Percentiles rank a stretch among this genome's conserved stretches.
These are phyloP conservation scores for Bos javanicus DNA, from an alignment of 2,113 vertebrate genomes.

Conservation along the genomic window DNA sequence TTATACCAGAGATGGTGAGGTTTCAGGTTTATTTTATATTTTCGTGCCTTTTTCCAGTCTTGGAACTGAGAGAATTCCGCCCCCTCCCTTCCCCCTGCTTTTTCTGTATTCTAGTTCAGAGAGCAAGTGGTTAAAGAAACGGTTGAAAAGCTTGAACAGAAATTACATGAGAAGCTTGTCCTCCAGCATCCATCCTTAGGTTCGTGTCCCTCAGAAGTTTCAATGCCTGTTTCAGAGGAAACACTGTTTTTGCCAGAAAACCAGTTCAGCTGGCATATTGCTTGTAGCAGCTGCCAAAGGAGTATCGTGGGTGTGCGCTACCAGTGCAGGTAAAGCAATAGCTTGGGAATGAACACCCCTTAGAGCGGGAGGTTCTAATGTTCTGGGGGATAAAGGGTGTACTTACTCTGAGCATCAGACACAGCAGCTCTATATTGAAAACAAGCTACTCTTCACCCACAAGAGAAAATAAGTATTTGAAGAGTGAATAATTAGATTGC, in stretches of 20 bases:
- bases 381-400: background rate
- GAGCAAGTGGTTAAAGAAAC: constrained; percentile 96
- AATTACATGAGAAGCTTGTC: constrained; percentile 91
- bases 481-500: background rate
- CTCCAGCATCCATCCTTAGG: constrained; percentile 78
- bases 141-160: constrained; percentile 93
- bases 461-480: background rate
- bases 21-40: background rate
- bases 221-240: constrained; percentile 59
- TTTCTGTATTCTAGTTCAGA: constrained; percentile 87
- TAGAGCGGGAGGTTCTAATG: background rate
- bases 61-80: background rate
- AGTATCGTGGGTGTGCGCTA: constrained; percentile 92
- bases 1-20: background rate
- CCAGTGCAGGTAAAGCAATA: constrained; percentile 91
- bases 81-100: background rate
- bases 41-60: background rate
- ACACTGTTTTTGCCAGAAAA: constrained; percentile 56
- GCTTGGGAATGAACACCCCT: background rate
- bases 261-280: constrained; percentile 86
- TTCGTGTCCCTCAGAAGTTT: constrained; percentile 56
- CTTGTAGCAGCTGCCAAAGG: constrained; percentile 91
- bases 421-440: background rate
- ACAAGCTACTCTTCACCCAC: background rate
- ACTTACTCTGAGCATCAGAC: background rate